Conservation (phyloP, 2,888 invertebrate genomes). For the Esperia sulphurella region DNA sequence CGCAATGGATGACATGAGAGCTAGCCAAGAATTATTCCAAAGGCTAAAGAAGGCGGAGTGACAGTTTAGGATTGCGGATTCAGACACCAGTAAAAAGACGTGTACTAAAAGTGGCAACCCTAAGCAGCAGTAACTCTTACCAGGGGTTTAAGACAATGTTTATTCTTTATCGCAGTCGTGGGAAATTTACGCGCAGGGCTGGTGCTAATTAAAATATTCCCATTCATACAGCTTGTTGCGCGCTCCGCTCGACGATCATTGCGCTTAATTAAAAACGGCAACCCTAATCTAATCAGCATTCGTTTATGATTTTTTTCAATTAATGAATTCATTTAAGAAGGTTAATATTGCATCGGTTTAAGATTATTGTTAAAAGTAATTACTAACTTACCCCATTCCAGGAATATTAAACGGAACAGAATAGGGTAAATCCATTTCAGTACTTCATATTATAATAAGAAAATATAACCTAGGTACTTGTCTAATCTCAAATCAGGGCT, state of each 20-base stretch:
- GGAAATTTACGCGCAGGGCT: conserved; percentile 70
- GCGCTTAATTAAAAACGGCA: conserved; percentile 62
- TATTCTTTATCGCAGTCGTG: conserved; percentile 79
- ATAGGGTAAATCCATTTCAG: too few species aligned
- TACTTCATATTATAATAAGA: too few species aligned
- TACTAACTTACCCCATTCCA: not conserved
- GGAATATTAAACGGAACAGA: too few species aligned
- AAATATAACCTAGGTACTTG: too few species aligned
- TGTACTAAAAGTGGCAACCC: conserved; percentile 45
- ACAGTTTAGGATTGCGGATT: too few species aligned
- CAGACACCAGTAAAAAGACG: not conserved
- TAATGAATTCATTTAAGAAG: not conserved
- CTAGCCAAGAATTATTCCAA: not conserved
- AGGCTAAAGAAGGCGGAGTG: not conserved
- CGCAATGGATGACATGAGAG: too few species aligned
- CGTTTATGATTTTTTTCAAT: conserved; percentile 29
- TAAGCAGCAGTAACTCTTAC: conserved; percentile 61
- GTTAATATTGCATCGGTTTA: not conserved
- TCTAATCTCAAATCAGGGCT: too few species aligned
- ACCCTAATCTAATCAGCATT: conserved; percentile 62
- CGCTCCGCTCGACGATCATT: conserved; percentile 14
- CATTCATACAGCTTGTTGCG: not conserved
- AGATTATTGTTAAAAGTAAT: not conserved
- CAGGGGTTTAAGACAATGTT: conserved; percentile 71
- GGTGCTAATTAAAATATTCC: conserved; percentile 74